Evolutionary conservation across 2,888 invertebrate species (phyloP), one percentile per base, ranked within the genome.

Genomic region (Diabrotica balteata): DNA sequence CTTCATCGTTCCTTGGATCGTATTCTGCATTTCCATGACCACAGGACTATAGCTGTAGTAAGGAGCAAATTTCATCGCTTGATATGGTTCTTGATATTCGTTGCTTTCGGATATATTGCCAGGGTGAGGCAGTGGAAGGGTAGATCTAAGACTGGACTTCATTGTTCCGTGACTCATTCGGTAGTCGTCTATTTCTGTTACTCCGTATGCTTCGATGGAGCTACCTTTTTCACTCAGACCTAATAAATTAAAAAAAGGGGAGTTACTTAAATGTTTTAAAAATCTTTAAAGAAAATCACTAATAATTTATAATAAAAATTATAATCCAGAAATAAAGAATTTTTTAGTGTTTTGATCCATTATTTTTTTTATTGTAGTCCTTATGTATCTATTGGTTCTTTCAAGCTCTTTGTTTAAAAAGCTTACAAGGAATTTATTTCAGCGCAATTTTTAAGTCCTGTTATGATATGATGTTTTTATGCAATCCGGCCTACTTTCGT

Each of bases 21-120:
- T 88, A 83, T 91, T 90, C 82, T 90, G 88, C 90, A 91, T 91
- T 84, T 92, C 91, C 85, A 91, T 88, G 78, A 91, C 87, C 58
- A 91, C 91, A 44, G 91, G 90, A 82, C 90, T 91, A 84, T 91
- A 92, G 80, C 90, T 90, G 82, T 91, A 91, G 82, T 91, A 92
- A 4, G 92, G 92, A 10, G 91, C 90, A 80, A 90, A 91, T 81
- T 90, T 90, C 74, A 91, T 84, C 22, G 91, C 91, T 83, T 92
- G 92, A 83, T 92, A 92, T 51, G 93, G 93, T 84, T 93, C 93
- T 80, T 92, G 92, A 83, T 93, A 93, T 80, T 91, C 91, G 79
- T 91, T 91, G 71, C 76, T 79, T 55, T 90, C 88, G 80, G 89
- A 88, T 75, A 89, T 86, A 77, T 89, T 89, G 77, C 88, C 84